A percentile compares a stretch with the other conserved stretches of the same genome.
Conservation (phyloP, 2,113 vertebrate species). For the Bubo blakistoni region DNA sequence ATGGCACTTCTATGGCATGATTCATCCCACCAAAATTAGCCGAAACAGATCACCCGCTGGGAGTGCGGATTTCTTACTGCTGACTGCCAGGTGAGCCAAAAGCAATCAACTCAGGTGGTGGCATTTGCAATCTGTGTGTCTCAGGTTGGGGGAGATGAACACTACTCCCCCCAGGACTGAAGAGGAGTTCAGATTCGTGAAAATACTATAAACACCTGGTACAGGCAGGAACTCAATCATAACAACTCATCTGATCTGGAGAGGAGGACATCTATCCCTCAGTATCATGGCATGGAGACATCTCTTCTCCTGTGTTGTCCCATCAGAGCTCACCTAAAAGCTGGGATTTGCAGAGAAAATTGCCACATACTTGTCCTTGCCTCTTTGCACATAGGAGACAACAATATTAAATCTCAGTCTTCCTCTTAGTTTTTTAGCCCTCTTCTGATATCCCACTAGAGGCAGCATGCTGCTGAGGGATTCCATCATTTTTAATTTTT, state of each 20-base stretch:
- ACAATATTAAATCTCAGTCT: neutral
- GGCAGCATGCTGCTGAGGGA: neutral
- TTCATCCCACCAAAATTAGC: neutral
- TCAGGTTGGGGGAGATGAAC: neutral
- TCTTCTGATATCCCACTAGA: neutral
- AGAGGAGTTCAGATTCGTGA: neutral
- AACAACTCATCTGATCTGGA: neutral
- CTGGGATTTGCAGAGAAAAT: neutral
- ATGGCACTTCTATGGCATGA: neutral
- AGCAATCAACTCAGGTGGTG: neutral
- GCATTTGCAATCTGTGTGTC: neutral
- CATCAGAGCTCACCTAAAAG: neutral
- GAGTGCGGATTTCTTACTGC: neutral
- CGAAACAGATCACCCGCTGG: rapidly evolving
- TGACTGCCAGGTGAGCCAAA: neutral
- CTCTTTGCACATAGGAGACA: neutral
- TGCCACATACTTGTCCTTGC: neutral
- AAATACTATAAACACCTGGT: neutral
- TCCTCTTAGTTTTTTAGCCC: neutral
- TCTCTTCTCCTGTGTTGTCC: neutral
- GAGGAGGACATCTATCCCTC: neutral
- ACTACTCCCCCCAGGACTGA: neutral
- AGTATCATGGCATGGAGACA: too few relatives aligned
- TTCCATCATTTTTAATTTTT: neutral
- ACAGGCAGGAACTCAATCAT: neutral